Percentiles rank a stretch among this genome's conserved stretches.
phyloP scores from a whole-genome alignment of 1,140 invertebrate species.

The Tetranychus cinnabarinus region DNA sequence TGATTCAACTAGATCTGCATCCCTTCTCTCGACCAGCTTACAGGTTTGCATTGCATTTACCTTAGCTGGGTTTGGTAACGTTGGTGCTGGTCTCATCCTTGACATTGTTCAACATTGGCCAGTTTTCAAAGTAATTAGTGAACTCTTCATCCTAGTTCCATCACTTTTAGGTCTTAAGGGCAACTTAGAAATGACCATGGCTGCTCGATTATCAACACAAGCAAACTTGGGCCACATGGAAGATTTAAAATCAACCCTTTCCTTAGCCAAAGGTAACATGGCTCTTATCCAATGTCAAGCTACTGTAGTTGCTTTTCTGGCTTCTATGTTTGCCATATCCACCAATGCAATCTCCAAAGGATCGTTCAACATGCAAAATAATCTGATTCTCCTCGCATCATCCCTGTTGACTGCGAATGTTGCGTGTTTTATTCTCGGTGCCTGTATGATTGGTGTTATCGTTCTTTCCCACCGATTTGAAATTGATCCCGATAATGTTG shows the following conservation, averaged over 20 bases:
- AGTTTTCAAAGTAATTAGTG: conserved; percentile 57
- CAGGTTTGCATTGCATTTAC: conserved; percentile 27
- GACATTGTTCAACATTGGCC: conserved; percentile 46
- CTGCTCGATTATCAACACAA: conserved; percentile 27
- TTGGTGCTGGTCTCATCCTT: conserved; percentile 27
- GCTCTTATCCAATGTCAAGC: conserved; percentile 52
- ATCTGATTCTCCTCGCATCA: conserved; percentile 56
- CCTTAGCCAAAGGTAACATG: conserved; percentile 62
- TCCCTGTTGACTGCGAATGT: conserved; percentile 67
- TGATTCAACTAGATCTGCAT: conserved; percentile 3
- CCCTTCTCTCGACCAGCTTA: conserved; percentile 13
- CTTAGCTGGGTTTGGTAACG: conserved; percentile 28
- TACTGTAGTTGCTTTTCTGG: conserved; percentile 69
- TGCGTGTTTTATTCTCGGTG: conserved; percentile 32
- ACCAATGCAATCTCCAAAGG: background rate
- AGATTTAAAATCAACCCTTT: conserved; percentile 34
- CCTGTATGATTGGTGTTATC: conserved; percentile 6
- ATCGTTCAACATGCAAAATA: conserved; percentile 49
- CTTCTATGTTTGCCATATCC: conserved; percentile 55
- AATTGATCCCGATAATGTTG: conserved; percentile 50
- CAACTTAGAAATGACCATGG: conserved; percentile 88
- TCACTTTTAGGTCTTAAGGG: conserved; percentile 85
- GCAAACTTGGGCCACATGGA: conserved; percentile 61
- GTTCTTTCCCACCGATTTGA: conserved; percentile 1
- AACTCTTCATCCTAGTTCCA: conserved; percentile 78